Conservation (phyloP, 2,797 vertebrate species). For the Sebastes cheni region DNA sequence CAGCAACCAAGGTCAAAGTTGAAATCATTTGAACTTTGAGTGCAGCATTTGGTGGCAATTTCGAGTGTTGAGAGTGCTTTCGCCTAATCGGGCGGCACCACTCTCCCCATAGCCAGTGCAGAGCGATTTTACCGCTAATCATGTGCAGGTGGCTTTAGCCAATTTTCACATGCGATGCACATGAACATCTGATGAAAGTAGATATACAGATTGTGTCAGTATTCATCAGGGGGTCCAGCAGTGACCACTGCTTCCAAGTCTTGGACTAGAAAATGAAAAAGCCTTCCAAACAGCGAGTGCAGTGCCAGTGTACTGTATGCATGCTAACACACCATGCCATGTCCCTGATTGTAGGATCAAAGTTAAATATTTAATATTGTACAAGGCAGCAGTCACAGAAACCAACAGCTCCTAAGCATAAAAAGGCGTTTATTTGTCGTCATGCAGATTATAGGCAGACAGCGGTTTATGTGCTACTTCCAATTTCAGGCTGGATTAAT, state of each 20-base stretch:
- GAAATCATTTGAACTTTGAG: no score
- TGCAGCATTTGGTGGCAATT: no score
- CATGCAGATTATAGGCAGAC: conserved; percentile 63
- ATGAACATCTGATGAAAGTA: background rate
- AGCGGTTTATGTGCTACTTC: conserved; percentile 68
- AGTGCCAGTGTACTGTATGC: background rate
- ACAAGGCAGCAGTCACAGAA: conserved; percentile 28
- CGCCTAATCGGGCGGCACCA: no score
- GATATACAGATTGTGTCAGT: background rate
- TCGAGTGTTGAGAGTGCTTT: no score
- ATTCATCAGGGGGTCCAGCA: background rate
- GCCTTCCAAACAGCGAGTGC: background rate
- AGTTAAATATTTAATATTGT: conserved; percentile 40
- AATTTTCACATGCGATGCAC: background rate
- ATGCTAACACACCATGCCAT: background rate
- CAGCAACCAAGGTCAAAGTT: no score
- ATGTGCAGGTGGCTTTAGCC: background rate
- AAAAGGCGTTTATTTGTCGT: conserved; percentile 58
- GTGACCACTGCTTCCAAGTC: background rate
- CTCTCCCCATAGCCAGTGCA: no score
- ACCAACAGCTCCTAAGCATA: conserved; percentile 39
- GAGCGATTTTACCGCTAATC: no score
- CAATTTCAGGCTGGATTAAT: conserved; percentile 78
- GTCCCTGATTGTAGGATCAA: conserved; percentile 13
- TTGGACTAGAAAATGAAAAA: conserved; percentile 2